A percentile compares a stretch with the other conserved stretches of the same genome.
Conservation (phyloP, 2,797 vertebrate species). For the Echiichthys vipera region DNA sequence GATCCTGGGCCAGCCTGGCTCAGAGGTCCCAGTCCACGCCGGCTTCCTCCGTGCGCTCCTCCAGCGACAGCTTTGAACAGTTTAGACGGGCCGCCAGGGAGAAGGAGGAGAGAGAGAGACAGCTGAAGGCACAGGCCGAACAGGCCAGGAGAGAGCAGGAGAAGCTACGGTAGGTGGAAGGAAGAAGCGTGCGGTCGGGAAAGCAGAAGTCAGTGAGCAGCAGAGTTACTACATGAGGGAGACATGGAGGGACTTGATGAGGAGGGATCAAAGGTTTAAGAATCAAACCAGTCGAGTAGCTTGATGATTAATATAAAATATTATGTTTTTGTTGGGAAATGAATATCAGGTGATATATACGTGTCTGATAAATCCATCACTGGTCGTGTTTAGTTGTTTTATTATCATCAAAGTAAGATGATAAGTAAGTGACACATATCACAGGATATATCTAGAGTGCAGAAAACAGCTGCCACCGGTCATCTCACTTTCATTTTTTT, state of each 20-base stretch:
- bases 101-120: constrained; percentile 92
- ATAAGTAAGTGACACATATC: no score
- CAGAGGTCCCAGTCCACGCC: constrained; percentile 90
- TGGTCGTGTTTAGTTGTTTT: no score
- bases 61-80: constrained; percentile 94
- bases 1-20: constrained; percentile 93
- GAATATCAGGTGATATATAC: no score
- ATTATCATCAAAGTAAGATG: no score
- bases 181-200: no score
- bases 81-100: constrained; percentile 90
- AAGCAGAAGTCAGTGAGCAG: neutral
- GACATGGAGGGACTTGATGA: neutral
- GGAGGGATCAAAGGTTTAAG: neutral
- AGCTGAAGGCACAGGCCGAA: constrained; percentile 90
- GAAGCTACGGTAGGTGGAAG: constrained; percentile 84
- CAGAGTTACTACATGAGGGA: neutral
- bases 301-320: no score
- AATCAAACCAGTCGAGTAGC: neutral
- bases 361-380: no score
- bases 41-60: constrained; percentile 88
- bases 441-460: no score
- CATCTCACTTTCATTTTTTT: neutral
- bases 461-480: neutral
- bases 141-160: constrained; percentile 88
- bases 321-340: no score